A percentile compares a stretch with the other conserved stretches of the same genome.
phyloP scores from a whole-genome alignment of 2,113 vertebrate species.

The Rattus rattus region DNA sequence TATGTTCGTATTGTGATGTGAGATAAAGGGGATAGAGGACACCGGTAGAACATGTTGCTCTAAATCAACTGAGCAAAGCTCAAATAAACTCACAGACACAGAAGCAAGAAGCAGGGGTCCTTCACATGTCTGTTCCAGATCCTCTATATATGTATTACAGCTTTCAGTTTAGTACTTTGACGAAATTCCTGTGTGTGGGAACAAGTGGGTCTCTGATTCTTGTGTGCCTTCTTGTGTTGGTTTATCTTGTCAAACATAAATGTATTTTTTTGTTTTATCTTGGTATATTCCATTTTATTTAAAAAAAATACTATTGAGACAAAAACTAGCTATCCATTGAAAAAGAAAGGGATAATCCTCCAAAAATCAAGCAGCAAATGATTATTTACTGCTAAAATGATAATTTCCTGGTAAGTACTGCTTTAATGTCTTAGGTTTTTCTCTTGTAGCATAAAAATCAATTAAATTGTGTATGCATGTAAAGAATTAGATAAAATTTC shows the following conservation, averaged over 20 bases:
- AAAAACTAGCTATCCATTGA: background rate
- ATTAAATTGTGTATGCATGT: background rate
- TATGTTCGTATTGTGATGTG: background rate
- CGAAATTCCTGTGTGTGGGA: background rate
- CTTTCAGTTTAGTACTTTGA: background rate
- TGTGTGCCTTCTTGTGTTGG: background rate
- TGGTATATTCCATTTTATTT: background rate
- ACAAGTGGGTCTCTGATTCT: background rate
- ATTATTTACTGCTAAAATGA: background rate
- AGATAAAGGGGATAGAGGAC: fast-evolving
- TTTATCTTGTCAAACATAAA: background rate
- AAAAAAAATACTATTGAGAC: background rate
- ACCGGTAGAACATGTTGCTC: background rate
- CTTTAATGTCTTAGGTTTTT: background rate
- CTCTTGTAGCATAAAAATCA: background rate
- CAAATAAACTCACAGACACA: background rate
- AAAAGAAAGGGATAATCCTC: background rate
- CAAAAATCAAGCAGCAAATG: background rate
- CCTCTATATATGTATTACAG: background rate
- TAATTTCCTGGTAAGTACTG: background rate
- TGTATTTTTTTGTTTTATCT: background rate
- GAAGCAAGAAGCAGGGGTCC: background rate
- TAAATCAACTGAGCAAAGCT: background rate
- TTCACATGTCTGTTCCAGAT: background rate
- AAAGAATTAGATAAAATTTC: background rate